Evolutionary conservation across 2,888 invertebrate genomes (phyloP), one percentile per base, ranked within the genome.

Genomic region (Sinodicranocentrus sp.): DNA sequence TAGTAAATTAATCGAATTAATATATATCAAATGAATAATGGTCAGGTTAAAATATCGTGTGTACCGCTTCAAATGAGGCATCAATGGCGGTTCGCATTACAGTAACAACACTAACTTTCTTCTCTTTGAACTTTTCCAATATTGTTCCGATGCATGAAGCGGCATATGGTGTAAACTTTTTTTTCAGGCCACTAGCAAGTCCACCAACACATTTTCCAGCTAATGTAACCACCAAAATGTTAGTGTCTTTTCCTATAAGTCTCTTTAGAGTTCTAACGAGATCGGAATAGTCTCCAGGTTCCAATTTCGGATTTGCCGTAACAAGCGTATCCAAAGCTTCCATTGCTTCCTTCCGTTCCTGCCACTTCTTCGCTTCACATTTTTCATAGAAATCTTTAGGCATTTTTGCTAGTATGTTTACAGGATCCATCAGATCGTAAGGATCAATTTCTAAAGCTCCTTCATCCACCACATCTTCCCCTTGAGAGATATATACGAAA

Each of bases 41-140:
- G 13, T 39, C 13, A 8, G 5, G 48, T n/a, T 48, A 48, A 48
- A 48, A 48, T 48, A n/a, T 48, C 15, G 15, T 48, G n/a, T 54
- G 54, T 54, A 96, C 95, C 89, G 94, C 93, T 72, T 93, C 92
- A 90, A 95, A 98, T 86, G 97, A 94, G 44, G 96, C 96, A 91
- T 99, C 99, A 23, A 96, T 94, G 3, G 97, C 96, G 83, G 98
- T 98, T 73, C 96, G 92, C 59, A 99, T 91, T 0, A 96, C 95
- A 1, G 93, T 90, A 0, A 99, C 97, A 0, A 99, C 98, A 89
- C 94, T 95, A 1, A 94, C 92, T 90, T 99, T 99, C 92, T 98
- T 99, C 91, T 99, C 99, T 89, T 98, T 98, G 90, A 99, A 99
- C 91, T 99, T 99, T 89, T 99, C 98, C 43, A 99, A 91, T 68